phyloP scores from a whole-genome alignment of 2,888 invertebrate species.

The Julus scanicus region DNA sequence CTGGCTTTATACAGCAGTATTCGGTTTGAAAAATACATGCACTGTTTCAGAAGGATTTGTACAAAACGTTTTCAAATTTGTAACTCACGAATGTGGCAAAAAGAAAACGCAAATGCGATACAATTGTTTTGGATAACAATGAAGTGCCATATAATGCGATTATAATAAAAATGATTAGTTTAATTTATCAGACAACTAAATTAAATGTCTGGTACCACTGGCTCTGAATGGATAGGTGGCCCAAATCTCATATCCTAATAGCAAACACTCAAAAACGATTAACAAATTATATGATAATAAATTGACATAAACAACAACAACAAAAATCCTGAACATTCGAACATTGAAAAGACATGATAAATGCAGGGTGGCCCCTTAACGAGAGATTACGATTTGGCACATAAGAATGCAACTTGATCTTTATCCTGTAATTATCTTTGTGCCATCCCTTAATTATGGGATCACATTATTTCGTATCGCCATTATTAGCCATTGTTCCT shows the following conservation, averaged over 20 bases:
- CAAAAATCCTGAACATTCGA: neutral
- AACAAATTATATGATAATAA: constrained; percentile 26
- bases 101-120: too few relatives aligned
- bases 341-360: neutral
- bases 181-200: too few relatives aligned
- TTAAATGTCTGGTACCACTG: neutral
- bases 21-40: too few relatives aligned
- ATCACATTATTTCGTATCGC: constrained; percentile 15
- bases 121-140: too few relatives aligned
- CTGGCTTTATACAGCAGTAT: too few relatives aligned
- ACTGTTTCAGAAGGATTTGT: too few relatives aligned
- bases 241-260: neutral
- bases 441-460: constrained; percentile 16
- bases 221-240: neutral
- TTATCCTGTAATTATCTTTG: constrained; percentile 11
- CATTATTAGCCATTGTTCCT: constrained; percentile 3
- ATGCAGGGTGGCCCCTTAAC: constrained; percentile 11
- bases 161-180: too few relatives aligned
- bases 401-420: constrained; percentile 4
- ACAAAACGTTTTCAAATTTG: too few relatives aligned
- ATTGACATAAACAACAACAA: neutral
- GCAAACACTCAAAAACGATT: neutral
- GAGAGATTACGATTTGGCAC: neutral
- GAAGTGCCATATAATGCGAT: too few relatives aligned
- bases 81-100: too few relatives aligned